Conservation (phyloP, 2,888 invertebrate species). For the Meteorus colon region DNA sequence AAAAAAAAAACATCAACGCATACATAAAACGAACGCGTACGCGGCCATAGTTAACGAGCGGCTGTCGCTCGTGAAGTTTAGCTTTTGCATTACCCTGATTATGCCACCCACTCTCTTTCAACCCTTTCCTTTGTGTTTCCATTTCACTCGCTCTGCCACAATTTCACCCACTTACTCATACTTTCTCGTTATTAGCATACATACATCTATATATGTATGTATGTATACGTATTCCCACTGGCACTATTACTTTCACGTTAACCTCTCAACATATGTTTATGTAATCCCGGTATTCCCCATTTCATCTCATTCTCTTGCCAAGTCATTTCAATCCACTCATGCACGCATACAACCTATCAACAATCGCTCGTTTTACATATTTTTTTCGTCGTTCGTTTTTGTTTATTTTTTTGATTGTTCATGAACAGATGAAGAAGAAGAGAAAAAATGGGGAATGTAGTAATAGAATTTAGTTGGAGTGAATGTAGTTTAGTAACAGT, state of each 20-base stretch:
- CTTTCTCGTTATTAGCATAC: neutral
- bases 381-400: conserved; percentile 6
- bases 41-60: conserved; percentile 35
- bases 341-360: conserved; percentile 19
- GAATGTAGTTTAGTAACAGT: too few relatives aligned
- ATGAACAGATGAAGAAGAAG: neutral
- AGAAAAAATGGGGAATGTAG: neutral
- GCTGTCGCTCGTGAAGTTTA: conserved; percentile 37
- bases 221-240: conserved; percentile 29
- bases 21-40: neutral
- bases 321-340: conserved; percentile 35
- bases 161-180: neutral
- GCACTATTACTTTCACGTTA: conserved; percentile 19
- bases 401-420: too few relatives aligned
- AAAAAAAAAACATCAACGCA: conserved; percentile 12
- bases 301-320: conserved; percentile 38
- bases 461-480: neutral
- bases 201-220: neutral
- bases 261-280: conserved; percentile 11
- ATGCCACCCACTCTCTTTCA: conserved; percentile 35
- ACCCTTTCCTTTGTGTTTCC: neutral
- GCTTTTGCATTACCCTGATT: conserved; percentile 45
- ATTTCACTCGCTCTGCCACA: conserved; percentile 24
- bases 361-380: conserved; percentile 14
- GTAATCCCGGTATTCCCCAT: conserved; percentile 8